Conservation (phyloP, 2,113 vertebrate genomes). For the Cottus gobio region DNA sequence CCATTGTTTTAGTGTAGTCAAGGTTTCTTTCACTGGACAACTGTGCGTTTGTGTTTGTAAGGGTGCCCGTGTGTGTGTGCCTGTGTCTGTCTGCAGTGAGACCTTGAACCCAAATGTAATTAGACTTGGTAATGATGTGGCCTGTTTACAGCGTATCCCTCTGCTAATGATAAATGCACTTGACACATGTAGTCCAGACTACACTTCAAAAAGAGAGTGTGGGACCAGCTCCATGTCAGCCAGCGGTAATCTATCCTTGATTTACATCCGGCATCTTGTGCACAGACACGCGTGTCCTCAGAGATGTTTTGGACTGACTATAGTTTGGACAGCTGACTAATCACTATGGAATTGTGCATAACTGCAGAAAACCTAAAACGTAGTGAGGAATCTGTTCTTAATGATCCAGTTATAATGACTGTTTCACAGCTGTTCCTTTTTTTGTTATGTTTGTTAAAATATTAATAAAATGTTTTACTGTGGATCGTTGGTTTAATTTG, state of each 20-base stretch:
- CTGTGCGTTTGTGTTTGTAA: conserved; percentile 25
- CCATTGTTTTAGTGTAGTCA: conserved; percentile 69
- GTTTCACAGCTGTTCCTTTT: conserved; percentile 14
- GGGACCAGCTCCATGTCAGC: conserved; percentile 70
- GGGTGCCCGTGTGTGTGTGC: conserved; percentile 41
- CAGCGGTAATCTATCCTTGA: conserved; percentile 67
- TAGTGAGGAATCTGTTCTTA: neutral
- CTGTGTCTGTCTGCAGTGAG: conserved; percentile 65
- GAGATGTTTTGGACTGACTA: conserved; percentile 37
- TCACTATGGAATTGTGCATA: conserved; percentile 17
- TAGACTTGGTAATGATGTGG: conserved; percentile 85
- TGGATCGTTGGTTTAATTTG: neutral
- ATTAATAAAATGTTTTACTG: too few relatives aligned
- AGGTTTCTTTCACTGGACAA: conserved; percentile 40
- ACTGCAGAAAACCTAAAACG: conserved; percentile 1
- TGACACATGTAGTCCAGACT: conserved; percentile 72
- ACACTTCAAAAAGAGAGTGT: conserved; percentile 68
- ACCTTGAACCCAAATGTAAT: conserved; percentile 82
- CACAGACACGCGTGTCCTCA: conserved; percentile 29
- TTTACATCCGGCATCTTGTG: conserved; percentile 37
- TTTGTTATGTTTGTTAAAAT: neutral
- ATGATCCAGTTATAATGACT: conserved; percentile 18
- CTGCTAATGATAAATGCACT: conserved; percentile 82
- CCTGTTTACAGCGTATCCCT: conserved; percentile 84
- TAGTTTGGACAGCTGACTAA: conserved; percentile 44